A percentile compares a stretch with the other conserved stretches of the same genome.
Conservation (phyloP, 2,113 vertebrate species). For the Leptodactylus fuscus region DNA sequence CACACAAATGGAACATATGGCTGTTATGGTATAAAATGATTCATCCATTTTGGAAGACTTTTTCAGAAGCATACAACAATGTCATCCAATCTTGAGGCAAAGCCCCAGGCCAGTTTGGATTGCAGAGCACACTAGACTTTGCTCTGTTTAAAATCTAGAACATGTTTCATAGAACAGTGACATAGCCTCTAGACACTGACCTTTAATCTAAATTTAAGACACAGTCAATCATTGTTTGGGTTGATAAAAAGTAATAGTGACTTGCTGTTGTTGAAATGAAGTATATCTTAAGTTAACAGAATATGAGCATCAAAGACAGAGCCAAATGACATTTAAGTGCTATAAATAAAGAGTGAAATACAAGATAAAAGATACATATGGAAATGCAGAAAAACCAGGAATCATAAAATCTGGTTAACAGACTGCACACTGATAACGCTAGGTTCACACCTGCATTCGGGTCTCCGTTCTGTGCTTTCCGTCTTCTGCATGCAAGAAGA, state of each 20-base stretch:
- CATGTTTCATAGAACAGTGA: constrained; percentile 27
- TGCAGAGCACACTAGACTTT: background rate
- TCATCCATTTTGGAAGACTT: background rate
- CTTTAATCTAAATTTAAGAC: constrained; percentile 40
- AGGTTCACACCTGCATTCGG: too few relatives aligned
- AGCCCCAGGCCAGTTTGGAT: background rate
- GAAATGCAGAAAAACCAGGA: background rate
- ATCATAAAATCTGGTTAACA: too few relatives aligned
- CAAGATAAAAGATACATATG: background rate
- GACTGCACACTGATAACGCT: too few relatives aligned
- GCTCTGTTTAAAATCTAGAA: constrained; percentile 21
- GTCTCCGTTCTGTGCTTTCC: too few relatives aligned
- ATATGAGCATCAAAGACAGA: background rate
- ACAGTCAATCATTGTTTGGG: constrained; percentile 21
- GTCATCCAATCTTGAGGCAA: constrained; percentile 31
- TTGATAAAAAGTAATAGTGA: constrained; percentile 21
- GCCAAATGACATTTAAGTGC: background rate
- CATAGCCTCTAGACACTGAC: constrained; percentile 24
- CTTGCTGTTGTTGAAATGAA: constrained; percentile 38
- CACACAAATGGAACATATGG: constrained; percentile 30
- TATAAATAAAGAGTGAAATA: background rate
- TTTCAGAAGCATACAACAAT: constrained; percentile 23
- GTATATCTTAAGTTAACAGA: background rate
- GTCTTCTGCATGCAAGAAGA: too few relatives aligned
- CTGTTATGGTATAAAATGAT: constrained; percentile 19